These are phyloP conservation scores for Stegostoma tigrinum DNA, from an alignment of 2,113 vertebrate genomes.

Conservation along the genomic window DNA sequence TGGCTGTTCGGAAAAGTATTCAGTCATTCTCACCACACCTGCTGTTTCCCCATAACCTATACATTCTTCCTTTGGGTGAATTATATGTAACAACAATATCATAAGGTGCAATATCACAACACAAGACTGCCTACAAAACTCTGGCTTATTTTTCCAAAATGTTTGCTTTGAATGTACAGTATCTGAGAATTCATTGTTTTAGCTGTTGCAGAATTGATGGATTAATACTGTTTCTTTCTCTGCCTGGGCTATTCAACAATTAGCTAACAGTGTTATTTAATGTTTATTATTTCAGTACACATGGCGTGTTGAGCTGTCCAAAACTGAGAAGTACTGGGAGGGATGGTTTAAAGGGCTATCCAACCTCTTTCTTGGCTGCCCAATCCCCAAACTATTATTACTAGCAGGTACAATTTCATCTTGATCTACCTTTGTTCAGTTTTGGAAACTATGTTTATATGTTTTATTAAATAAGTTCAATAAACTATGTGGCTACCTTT, in stretches of 20 bases:
- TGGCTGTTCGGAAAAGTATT: background rate
- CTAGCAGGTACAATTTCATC: constrained; percentile 70
- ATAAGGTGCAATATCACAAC: background rate
- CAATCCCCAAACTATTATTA: constrained; percentile 85
- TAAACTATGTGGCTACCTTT: background rate
- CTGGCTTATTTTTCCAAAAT: background rate
- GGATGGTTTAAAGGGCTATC: constrained; percentile 96
- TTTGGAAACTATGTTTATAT: background rate
- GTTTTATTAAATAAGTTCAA: background rate
- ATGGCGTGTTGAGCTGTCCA: constrained; percentile 92
- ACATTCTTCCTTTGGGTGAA: background rate
- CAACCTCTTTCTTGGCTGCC: constrained; percentile 84
- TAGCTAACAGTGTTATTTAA: background rate
- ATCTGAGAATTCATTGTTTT: background rate
- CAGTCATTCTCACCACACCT: background rate
- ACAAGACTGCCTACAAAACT: background rate
- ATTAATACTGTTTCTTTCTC: background rate
- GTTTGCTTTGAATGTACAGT: background rate
- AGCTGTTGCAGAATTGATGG: background rate
- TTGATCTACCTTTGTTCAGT: background rate
- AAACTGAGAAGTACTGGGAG: constrained; percentile 97
- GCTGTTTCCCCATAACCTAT: background rate
- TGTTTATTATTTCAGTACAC: constrained; percentile 60
- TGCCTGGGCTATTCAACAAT: background rate
- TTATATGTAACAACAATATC: background rate